Conservation (phyloP, 2,888 invertebrate species). For the Trichopria drosophilae region DNA sequence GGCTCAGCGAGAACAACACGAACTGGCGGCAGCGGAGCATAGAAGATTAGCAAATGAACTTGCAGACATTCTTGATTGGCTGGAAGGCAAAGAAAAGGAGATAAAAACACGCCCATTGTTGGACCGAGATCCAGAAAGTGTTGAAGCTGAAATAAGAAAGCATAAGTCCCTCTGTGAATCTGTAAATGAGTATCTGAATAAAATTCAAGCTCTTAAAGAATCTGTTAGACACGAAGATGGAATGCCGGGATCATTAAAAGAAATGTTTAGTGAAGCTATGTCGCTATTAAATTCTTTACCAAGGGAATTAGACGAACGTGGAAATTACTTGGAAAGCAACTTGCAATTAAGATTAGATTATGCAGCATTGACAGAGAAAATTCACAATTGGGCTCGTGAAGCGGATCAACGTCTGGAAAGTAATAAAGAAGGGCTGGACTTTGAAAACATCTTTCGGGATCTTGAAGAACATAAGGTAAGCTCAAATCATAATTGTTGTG, state of each 20-base stretch:
- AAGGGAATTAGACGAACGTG: conserved; percentile 77
- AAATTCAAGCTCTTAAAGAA: conserved; percentile 72
- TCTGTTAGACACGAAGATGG: conserved; percentile 74
- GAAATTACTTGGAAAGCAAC: conserved; percentile 78
- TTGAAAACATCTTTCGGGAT: conserved; percentile 79
- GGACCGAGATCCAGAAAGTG: conserved; percentile 76
- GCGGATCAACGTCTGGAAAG: conserved; percentile 77
- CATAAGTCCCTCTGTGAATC: conserved; percentile 71
- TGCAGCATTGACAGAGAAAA: conserved; percentile 73
- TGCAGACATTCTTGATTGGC: conserved; percentile 80
- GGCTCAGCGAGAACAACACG: conserved; percentile 83
- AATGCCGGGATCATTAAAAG: conserved; percentile 77
- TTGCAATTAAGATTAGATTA: conserved; percentile 78
- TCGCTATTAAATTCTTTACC: conserved; percentile 78
- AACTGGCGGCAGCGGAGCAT: conserved; percentile 85
- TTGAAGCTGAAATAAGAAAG: conserved; percentile 78
- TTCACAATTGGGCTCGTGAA: conserved; percentile 82
- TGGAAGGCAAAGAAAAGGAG: conserved; percentile 79
- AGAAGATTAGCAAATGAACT: conserved; percentile 80
- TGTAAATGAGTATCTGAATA: conserved; percentile 71
- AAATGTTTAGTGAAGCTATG: conserved; percentile 83
- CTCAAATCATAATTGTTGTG: not conserved
- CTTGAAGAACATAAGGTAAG: conserved; percentile 80
- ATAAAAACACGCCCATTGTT: conserved; percentile 82
- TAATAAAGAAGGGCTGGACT: conserved; percentile 84